Conservation (phyloP, 2,113 vertebrate species). For the Scomber scombrus region DNA sequence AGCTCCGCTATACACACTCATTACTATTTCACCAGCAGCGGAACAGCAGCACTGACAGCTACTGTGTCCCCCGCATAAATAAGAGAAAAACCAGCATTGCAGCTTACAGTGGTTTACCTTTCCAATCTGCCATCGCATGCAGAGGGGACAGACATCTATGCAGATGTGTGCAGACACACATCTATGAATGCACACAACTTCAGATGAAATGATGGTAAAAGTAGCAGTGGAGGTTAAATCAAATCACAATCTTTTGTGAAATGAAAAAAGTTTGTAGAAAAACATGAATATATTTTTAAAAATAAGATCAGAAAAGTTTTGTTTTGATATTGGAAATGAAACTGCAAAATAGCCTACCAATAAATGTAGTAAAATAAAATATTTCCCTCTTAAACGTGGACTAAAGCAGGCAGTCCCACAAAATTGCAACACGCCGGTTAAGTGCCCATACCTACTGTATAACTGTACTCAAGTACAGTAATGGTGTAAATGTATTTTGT, state of each 20-base stretch:
- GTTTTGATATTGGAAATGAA: too few species aligned
- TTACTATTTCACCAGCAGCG: constrained; percentile 86
- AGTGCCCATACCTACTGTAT: too few species aligned
- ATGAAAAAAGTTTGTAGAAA: too few species aligned
- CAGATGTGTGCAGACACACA: constrained; percentile 22
- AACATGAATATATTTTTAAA: too few species aligned
- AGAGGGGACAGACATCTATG: constrained; percentile 29
- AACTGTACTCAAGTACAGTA: too few species aligned
- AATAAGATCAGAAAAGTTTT: too few species aligned
- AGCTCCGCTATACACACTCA: constrained; percentile 81
- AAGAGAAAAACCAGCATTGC: constrained; percentile 73
- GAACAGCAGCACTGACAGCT: constrained; percentile 85
- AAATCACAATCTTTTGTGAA: neutral
- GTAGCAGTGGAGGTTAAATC: neutral
- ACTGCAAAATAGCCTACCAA: too few species aligned
- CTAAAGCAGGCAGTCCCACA: too few species aligned
- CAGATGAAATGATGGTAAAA: neutral
- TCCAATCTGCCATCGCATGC: constrained; percentile 61
- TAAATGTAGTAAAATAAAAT: too few species aligned
- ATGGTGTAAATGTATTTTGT: too few species aligned
- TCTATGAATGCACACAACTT: constrained; percentile 32
- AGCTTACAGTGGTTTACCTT: constrained; percentile 73
- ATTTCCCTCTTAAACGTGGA: too few species aligned
- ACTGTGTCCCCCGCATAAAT: constrained; percentile 82
- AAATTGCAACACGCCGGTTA: too few species aligned